Conservation (phyloP, 1,140 invertebrate genomes). For the Dysdera silvatica region DNA sequence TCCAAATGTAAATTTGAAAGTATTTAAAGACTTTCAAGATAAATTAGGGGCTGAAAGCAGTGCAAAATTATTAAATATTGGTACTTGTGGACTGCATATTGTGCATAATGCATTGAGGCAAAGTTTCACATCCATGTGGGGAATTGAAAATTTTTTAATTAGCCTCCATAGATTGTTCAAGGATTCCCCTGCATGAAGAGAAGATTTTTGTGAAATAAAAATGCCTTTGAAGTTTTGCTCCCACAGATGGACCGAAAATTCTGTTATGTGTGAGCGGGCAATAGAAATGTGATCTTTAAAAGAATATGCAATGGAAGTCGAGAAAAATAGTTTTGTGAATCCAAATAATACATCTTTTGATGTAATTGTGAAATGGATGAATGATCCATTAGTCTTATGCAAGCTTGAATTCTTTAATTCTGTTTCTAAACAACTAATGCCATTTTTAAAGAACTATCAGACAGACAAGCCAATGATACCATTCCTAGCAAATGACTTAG, state of each 20-base stretch:
- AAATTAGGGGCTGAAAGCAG: not conserved
- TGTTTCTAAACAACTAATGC: not conserved
- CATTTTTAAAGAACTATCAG: slow-evolving; percentile 2
- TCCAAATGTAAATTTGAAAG: slow-evolving; percentile 13
- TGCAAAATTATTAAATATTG: not conserved
- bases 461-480: slow-evolving; percentile 3
- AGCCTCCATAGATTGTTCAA: not conserved
- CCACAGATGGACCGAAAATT: not conserved
- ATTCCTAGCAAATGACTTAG: not conserved
- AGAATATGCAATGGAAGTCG: not conserved
- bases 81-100: slow-evolving; percentile 5
- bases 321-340: not conserved
- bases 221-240: not conserved
- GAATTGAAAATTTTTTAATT: not conserved
- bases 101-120: slow-evolving; percentile 1
- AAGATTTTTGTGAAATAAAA: slow-evolving; percentile 6
- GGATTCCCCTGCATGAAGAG: not conserved
- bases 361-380: not conserved
- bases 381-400: slow-evolving; percentile 2
- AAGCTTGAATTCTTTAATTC: not conserved
- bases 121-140: not conserved
- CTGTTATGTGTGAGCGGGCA: not conserved
- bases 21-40: not conserved
- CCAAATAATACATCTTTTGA: not conserved
- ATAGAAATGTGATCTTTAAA: not conserved